phyloP scores from a whole-genome alignment of 1,140 invertebrate species.

The Papilio polyxenes region DNA sequence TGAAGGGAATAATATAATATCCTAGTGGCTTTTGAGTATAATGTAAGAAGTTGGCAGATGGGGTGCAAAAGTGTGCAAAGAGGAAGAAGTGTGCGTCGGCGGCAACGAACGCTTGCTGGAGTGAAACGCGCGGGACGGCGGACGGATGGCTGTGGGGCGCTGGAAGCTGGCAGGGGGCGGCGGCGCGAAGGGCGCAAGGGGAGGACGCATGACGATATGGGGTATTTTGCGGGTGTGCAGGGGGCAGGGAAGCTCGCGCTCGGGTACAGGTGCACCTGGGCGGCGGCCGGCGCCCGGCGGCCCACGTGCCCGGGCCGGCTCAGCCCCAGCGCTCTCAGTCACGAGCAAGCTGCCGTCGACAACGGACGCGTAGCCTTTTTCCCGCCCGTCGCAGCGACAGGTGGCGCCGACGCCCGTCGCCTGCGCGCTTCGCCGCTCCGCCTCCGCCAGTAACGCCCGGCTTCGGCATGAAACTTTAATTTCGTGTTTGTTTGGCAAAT shows the following conservation, averaged over 20 bases:
- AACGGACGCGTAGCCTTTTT: slow-evolving; percentile 40
- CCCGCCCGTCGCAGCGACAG: slow-evolving; percentile 59
- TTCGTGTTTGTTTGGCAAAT: slow-evolving; percentile 56
- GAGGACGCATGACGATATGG: slow-evolving; percentile 43
- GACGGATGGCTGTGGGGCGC: slow-evolving; percentile 17
- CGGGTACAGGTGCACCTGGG: slow-evolving; percentile 68
- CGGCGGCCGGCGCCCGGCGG: slow-evolving; percentile 65
- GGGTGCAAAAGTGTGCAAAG: slow-evolving; percentile 9
- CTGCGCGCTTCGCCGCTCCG: slow-evolving; percentile 62
- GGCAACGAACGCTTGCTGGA: slow-evolving; percentile 25
- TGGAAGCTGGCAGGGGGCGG: slow-evolving; percentile 33
- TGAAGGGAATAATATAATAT: slow-evolving; percentile 19
- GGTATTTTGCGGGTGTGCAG: slow-evolving; percentile 39
- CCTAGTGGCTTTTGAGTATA: slow-evolving; percentile 17
- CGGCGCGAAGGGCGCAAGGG: slow-evolving; percentile 47
- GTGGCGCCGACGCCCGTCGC: slow-evolving; percentile 72
- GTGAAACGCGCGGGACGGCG: slow-evolving; percentile 20
- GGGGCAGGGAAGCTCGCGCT: slow-evolving; percentile 49
- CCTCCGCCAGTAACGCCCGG: slow-evolving; percentile 54
- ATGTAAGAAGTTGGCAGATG: slow-evolving; percentile 31
- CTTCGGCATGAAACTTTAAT: slow-evolving; percentile 70
- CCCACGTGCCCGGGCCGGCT: slow-evolving; percentile 69
- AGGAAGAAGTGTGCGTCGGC: slow-evolving; percentile 29
- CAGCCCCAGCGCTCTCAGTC: slow-evolving; percentile 57
- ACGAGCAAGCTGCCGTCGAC: slow-evolving; percentile 59